A percentile compares a stretch with the other conserved stretches of the same genome.
Conservation (phyloP, 2,113 vertebrate genomes). For the Psettodes erumei region DNA sequence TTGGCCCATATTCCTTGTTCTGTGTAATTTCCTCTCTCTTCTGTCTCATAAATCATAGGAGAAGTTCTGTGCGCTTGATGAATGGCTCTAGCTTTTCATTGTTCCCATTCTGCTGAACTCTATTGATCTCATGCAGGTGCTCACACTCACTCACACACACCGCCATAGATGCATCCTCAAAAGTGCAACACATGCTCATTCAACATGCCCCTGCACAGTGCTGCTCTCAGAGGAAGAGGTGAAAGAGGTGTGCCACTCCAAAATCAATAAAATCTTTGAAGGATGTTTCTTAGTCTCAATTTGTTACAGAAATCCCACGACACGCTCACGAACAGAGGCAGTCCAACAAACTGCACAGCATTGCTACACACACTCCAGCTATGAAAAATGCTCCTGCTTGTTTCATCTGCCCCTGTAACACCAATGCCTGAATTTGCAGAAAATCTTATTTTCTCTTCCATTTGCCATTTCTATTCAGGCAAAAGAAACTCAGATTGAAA, state of each 20-base stretch:
- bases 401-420: background rate
- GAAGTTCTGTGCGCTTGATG: conserved; percentile 27
- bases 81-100: conserved; percentile 37
- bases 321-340: background rate
- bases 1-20: conserved; percentile 17
- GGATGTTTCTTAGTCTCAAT: conserved; percentile 17
- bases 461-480: conserved; percentile 16
- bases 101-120: conserved; percentile 12
- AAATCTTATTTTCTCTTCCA: background rate
- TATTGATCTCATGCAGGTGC: conserved; percentile 22
- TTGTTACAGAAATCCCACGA: background rate
- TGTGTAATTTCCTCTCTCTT: conserved; percentile 28
- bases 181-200: background rate
- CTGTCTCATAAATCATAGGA: conserved; percentile 46
- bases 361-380: background rate
- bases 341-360: background rate
- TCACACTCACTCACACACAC: background rate
- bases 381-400: conserved; percentile 8
- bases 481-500: background rate
- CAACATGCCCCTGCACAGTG: background rate
- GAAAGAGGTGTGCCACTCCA: background rate
- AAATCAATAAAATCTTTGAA: conserved; percentile 41
- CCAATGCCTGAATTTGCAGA: conserved; percentile 16
- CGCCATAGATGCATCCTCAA: background rate
- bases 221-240: background rate